Base-by-base conservation (phyloP, 2,888 invertebrate genomes). In the Dendrolimus pini region DNA sequence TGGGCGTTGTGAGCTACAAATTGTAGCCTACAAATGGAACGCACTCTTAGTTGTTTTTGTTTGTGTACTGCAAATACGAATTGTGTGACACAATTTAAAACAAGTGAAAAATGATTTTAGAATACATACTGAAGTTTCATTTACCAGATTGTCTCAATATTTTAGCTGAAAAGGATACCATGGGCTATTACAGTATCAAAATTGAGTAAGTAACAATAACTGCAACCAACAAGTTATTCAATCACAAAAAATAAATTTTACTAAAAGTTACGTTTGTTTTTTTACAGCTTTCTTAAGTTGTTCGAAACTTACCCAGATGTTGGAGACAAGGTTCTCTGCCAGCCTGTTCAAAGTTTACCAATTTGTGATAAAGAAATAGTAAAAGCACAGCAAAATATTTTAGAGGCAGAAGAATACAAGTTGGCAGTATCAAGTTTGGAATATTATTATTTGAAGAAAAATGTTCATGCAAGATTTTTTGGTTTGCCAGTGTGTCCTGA, bases 401-500 rank as follows among this genome's bases (percentile, higher is more conserved):
- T 92, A 53, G 88, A 90, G 62, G 76, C 82, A 10, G 71, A 85
- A 30, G 78, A 83, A 66, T 76, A 80, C 58, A 85, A 89, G 61
- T 64, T 70, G 52, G 67, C 80, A 18, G 12, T 83, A 52, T 60
- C 66, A 41, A 82, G 82, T 58, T 65, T 84, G 8, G 78, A 74
- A 3, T 77, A 86, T 65, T 77, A 74, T 60, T 80, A 75, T 58
- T 68, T 93, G 61, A 94, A 95, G 83, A 81, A 86, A 60, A 93
- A 95, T 87, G 92, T 95, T 13, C 94, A 94, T 76, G 93, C 94
- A 8, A 88, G 95, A 67, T 92, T 94, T 69, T 90, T 85, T 81
- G 93, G 93, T 41, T 81, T 96, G 60, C 95, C 95, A 0, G 92
- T 93, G 0, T 94, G 93, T 74, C 94, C 94, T 14, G 94, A 95